Conservation (phyloP, 92 coral and sea anemone genomes). For the Parazoanthus darwini region DNA sequence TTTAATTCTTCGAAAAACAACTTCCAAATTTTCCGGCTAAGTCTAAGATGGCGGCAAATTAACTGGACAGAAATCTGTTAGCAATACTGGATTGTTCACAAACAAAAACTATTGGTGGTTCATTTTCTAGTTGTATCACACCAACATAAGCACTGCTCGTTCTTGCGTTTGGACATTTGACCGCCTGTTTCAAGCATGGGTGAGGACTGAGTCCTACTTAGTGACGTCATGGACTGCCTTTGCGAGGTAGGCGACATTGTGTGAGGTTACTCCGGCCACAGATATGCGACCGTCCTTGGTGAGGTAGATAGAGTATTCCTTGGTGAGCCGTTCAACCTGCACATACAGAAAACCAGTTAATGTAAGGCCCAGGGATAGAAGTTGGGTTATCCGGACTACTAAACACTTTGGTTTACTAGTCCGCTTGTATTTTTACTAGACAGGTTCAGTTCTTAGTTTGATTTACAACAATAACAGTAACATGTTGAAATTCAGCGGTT, state of each 20-base stretch:
- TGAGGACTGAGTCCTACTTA: slow-evolving; percentile 51
- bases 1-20: not conserved
- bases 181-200: not conserved
- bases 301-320: slow-evolving; percentile 88
- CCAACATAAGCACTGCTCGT: not conserved
- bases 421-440: too few relatives aligned
- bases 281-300: slow-evolving; percentile 98
- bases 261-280: slow-evolving; percentile 90
- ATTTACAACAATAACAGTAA: too few relatives aligned
- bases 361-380: too few relatives aligned
- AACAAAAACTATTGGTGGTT: not conserved
- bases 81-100: not conserved
- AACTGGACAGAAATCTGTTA: not conserved
- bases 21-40: not conserved
- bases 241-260: slow-evolving; percentile 89
- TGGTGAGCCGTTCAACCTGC: slow-evolving; percentile 89
- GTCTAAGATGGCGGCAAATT: not conserved
- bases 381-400: too few relatives aligned
- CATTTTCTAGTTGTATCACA: not conserved
- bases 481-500: too few relatives aligned
- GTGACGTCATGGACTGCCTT: slow-evolving; percentile 90
- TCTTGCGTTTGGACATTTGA: not conserved
- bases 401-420: too few relatives aligned
- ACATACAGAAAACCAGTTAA: not conserved
- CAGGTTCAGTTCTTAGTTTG: too few relatives aligned